phyloP scores from a whole-genome alignment of 2,797 vertebrate genomes.

The Chaetophractus vellerosus region DNA sequence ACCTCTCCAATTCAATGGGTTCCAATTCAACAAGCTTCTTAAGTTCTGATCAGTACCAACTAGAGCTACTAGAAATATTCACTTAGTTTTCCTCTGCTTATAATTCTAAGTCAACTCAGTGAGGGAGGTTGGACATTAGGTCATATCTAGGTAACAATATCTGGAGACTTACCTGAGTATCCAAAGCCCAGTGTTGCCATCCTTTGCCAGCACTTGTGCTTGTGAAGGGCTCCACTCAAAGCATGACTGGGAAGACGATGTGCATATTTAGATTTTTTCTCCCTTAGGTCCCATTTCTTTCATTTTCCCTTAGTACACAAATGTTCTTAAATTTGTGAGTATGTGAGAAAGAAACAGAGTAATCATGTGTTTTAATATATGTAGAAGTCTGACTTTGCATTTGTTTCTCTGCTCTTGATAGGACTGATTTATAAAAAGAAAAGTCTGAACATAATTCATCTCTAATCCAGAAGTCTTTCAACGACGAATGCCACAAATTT shows the following conservation, averaged over 20 bases:
- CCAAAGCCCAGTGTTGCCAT: background rate
- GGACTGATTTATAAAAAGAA: conserved; percentile 28
- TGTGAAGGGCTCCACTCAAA: background rate
- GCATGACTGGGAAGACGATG: background rate
- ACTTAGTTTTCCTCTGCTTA: background rate
- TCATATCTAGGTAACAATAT: background rate
- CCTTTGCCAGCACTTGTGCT: background rate
- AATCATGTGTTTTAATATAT: conserved; percentile 21
- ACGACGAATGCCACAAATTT: background rate
- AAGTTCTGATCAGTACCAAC: background rate
- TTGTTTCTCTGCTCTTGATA: background rate
- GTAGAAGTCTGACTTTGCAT: conserved; percentile 29
- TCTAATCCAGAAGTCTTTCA: background rate
- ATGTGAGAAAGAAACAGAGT: background rate
- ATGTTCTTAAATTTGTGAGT: conserved; percentile 32
- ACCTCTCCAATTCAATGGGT: conserved; percentile 6
- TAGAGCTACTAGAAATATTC: background rate
- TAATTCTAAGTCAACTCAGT: conserved; percentile 30
- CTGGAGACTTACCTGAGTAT: background rate
- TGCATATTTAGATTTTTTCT: background rate
- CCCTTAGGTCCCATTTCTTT: background rate
- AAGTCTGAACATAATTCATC: background rate
- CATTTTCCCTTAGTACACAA: background rate
- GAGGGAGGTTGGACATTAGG: background rate
- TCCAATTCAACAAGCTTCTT: background rate